Conservation (phyloP, 2,888 invertebrate genomes). For the Euplexia lucipara region DNA sequence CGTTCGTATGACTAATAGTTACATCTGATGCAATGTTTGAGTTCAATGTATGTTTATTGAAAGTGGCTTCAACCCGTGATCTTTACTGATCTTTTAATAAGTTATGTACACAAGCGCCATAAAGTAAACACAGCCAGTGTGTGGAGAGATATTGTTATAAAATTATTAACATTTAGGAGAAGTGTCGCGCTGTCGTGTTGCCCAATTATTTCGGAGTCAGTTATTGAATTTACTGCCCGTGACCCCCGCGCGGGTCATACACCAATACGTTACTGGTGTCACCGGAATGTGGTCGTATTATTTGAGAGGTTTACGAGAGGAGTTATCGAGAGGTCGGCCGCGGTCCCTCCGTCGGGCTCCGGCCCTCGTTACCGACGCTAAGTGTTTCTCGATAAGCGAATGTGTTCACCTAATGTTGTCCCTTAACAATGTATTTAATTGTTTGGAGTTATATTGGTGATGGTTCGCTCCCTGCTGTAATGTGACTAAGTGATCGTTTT, state of each 20-base stretch:
- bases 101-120: slow-evolving; percentile 32
- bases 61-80: slow-evolving; percentile 35
- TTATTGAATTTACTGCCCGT: slow-evolving; percentile 61
- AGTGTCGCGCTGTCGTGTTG: slow-evolving; percentile 52
- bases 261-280: slow-evolving; percentile 53
- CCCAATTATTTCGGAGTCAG: slow-evolving; percentile 59
- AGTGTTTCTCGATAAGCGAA: slow-evolving; percentile 44
- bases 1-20: slow-evolving; percentile 30
- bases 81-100: slow-evolving; percentile 57
- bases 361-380: slow-evolving; percentile 14
- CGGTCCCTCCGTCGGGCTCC: background rate
- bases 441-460: slow-evolving; percentile 12
- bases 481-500: slow-evolving; percentile 14
- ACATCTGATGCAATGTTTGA: slow-evolving; percentile 38
- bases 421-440: slow-evolving; percentile 48
- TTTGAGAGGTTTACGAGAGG: slow-evolving; percentile 54
- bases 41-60: slow-evolving; percentile 40
- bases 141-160: slow-evolving; percentile 51
- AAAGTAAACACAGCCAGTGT: slow-evolving; percentile 31
- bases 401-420: slow-evolving; percentile 3
- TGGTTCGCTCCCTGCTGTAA: slow-evolving; percentile 21
- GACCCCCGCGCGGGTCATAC: slow-evolving; percentile 55
- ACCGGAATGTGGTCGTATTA: slow-evolving; percentile 63
- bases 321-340: slow-evolving; percentile 46
- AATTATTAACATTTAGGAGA: slow-evolving; percentile 51